Base-by-base conservation (phyloP, 2,888 invertebrate genomes). In the Listrodromus nycthemerus region DNA sequence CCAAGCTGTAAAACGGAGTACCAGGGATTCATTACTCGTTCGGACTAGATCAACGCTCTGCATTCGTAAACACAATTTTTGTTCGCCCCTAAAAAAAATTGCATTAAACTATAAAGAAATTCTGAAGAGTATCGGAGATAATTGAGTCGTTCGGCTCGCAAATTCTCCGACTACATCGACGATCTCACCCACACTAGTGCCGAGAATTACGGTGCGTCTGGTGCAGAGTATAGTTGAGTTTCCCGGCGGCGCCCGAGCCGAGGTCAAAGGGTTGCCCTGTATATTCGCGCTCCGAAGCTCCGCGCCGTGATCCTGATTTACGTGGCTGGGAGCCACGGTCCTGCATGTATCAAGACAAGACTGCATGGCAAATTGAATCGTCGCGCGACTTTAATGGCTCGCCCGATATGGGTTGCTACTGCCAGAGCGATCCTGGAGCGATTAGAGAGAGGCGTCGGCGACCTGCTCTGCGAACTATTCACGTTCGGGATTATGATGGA, bases 401-500 rank as follows among this genome's bases (percentile, higher is more conserved):
- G 67, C 6, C 41, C 63, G 50, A 41, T 41, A 24, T 30, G 48
- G 61, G 2, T 19, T 48, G 21, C 21, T 55, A 48, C 27, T n/a
- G n/a, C 50, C 52, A 13, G 30, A 19, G 13, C 81, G 70, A 76
- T 81, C 70, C 33, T 58, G 41, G 24, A 55, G 65, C 71, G 81
- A 76, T 76, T 76, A 81, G 61, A 61, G 50, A 50, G 81, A 81
- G 65, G 65, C 66, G 81, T 81, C 52, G 75, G 45, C 81, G 75
- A 76, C 63, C 76, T 71, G 76, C 65, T 71, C n/a, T 48, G 65
- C 70, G 52, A 76, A 71, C 65, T 76, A 81, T 76, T 76, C 76
- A 70, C 45, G 75, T 48, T 69, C 41, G 19, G 63, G 81, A 81
- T 76, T 76, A 81, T 81, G 81, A 81, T 76, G 65, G 81, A 76